Conservation (phyloP, 1,140 invertebrate species). For the Drosophila quadrilineata region DNA sequence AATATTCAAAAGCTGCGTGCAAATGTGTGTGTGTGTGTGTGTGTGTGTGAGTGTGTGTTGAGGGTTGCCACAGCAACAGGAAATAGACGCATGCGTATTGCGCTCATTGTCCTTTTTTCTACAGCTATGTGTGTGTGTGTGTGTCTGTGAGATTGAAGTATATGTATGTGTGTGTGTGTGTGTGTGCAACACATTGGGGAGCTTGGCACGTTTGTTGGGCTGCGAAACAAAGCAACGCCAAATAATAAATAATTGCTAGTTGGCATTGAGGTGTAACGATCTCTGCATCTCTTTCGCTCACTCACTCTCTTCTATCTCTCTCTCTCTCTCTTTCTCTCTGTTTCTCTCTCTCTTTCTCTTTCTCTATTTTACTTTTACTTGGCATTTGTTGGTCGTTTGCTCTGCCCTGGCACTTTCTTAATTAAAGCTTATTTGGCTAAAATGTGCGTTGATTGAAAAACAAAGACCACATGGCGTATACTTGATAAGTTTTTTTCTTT, state of each 20-base stretch:
- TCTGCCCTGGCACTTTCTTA: slow-evolving; percentile 40
- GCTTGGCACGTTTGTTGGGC: slow-evolving; percentile 49
- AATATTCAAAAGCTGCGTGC: slow-evolving; percentile 67
- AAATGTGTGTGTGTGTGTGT: slow-evolving; percentile 19
- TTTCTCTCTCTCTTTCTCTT: slow-evolving; percentile 31
- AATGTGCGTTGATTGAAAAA: slow-evolving; percentile 43
- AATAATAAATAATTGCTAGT: slow-evolving; percentile 79
- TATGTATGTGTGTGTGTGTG: slow-evolving; percentile 10
- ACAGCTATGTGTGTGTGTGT: not conserved
- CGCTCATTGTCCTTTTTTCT: slow-evolving; percentile 35
- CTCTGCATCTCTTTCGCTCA: slow-evolving; percentile 1
- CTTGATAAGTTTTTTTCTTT: slow-evolving; percentile 36
- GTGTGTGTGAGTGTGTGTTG: slow-evolving; percentile 40
- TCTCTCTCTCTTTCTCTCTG: not conserved
- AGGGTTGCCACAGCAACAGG: slow-evolving; percentile 77
- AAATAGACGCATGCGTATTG: slow-evolving; percentile 75
- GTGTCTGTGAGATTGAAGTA: slow-evolving; percentile 26
- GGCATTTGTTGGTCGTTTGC: no score
- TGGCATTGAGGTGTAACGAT: slow-evolving; percentile 62
- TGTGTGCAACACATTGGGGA: slow-evolving; percentile 29
- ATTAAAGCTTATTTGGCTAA: slow-evolving; percentile 57
- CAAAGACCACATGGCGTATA: slow-evolving; percentile 51
- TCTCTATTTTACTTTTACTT: slow-evolving; percentile 42
- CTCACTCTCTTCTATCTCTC: not conserved
- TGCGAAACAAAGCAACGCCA: slow-evolving; percentile 74